Conservation (phyloP, 2,888 invertebrate species). For the Biston betularia region DNA sequence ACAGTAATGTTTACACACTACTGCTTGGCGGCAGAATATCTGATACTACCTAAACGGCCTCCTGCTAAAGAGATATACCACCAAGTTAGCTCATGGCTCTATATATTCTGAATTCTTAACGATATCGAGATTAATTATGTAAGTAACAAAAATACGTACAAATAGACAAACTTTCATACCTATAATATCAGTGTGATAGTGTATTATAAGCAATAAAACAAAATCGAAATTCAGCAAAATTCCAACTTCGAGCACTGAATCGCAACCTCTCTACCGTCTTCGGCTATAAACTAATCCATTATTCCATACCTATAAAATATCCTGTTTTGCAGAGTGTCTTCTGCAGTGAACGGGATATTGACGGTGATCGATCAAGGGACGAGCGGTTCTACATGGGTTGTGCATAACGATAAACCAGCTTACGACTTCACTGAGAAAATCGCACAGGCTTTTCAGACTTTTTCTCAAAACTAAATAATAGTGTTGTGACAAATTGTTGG, state of each 20-base stretch:
- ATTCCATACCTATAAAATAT: constrained; percentile 28
- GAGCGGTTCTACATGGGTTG: constrained; percentile 74
- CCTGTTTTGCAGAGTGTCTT: constrained; percentile 68
- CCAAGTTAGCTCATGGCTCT: too few species aligned
- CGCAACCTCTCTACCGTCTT: constrained; percentile 13
- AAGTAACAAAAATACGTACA: too few species aligned
- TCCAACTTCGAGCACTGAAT: constrained; percentile 21
- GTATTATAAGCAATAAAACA: background rate
- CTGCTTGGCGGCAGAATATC: too few species aligned
- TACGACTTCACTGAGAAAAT: constrained; percentile 64
- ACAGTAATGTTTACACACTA: too few species aligned
- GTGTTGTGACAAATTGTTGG: background rate
- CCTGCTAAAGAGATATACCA: too few species aligned
- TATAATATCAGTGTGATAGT: too few species aligned
- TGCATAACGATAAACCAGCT: constrained; percentile 70
- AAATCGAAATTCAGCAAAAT: background rate
- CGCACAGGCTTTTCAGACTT: constrained; percentile 56
- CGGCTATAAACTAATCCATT: constrained; percentile 26
- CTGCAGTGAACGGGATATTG: constrained; percentile 74
- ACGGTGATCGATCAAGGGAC: constrained; percentile 67
- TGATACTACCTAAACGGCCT: too few species aligned
- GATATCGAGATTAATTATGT: too few species aligned
- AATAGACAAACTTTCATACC: too few species aligned
- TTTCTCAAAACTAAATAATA: constrained; percentile 49
- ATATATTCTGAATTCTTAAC: too few species aligned